These are phyloP conservation scores for Eledone cirrhosa DNA, from an alignment of 2,888 invertebrate genomes.

Conservation along the genomic window DNA sequence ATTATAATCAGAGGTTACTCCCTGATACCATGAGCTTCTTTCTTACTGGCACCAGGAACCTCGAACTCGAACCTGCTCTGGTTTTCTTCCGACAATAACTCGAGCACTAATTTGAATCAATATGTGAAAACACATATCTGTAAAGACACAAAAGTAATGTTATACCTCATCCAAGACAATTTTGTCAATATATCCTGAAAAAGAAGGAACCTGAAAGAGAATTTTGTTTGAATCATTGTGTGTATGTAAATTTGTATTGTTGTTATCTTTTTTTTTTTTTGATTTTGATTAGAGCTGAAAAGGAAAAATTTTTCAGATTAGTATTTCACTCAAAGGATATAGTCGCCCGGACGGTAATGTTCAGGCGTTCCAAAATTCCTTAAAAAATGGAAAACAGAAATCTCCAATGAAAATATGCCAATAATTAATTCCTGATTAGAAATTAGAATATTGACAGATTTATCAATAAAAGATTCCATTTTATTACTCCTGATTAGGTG, in stretches of 20 bases:
- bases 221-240: no score
- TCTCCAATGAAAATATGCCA: neutral
- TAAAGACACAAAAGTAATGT: slow-evolving; percentile 16
- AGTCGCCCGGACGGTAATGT: slow-evolving; percentile 24
- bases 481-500: neutral
- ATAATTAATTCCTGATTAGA: neutral
- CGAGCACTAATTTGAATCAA: slow-evolving; percentile 8
- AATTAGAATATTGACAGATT: slow-evolving; percentile 15
- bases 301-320: no score
- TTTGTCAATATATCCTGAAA: no score
- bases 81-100: neutral
- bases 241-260: no score
- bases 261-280: no score
- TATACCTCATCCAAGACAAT: slow-evolving; percentile 5
- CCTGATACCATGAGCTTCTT: no score
- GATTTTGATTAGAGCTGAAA: no score
- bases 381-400: neutral
- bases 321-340: slow-evolving; percentile 7
- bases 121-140: slow-evolving; percentile 23
- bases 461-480: neutral
- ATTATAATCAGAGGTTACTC: no score
- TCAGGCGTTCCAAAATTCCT: slow-evolving; percentile 13
- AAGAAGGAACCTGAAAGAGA: no score
- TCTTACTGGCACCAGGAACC: no score
- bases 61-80: neutral